phyloP scores from a whole-genome alignment of 1,140 invertebrate genomes.

The Xylocopa sonorina region DNA sequence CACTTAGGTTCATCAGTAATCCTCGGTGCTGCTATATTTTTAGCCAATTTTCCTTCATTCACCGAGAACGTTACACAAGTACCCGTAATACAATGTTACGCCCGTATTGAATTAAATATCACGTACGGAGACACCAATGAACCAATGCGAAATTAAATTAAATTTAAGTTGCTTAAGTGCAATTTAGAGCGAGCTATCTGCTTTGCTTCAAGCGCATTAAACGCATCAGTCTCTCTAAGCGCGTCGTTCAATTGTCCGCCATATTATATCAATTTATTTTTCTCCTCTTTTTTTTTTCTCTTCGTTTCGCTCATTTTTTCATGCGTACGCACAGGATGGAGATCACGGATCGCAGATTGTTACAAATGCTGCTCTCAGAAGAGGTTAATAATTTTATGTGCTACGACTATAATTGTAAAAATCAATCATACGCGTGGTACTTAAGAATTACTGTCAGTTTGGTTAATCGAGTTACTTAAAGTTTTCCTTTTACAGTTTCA shows the following conservation, averaged over 20 bases:
- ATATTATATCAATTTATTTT: conserved; percentile 11
- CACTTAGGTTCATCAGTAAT: not conserved
- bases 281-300: conserved; percentile 23
- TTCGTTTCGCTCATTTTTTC: conserved; percentile 1
- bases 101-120: conserved; percentile 50
- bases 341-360: no score
- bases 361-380: no score
- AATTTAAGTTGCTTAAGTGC: conserved; percentile 52
- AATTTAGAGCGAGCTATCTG: conserved; percentile 49
- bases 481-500: no score
- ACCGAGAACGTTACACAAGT: conserved; percentile 18
- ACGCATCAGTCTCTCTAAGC: conserved; percentile 36
- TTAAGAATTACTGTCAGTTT: no score
- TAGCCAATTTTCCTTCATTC: conserved; percentile 24
- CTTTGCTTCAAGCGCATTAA: conserved; percentile 49
- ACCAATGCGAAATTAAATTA: conserved; percentile 52
- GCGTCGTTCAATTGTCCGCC: conserved; percentile 40
- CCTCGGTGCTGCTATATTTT: conserved; percentile 4
- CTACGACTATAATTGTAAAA: no score
- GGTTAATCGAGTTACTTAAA: no score
- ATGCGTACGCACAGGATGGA: no score
- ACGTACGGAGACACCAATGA: conserved; percentile 45
- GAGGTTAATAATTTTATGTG: no score
- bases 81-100: conserved; percentile 42
- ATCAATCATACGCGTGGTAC: no score